phyloP scores from a whole-genome alignment of 2,113 vertebrate species.

The Lagopus leucura region DNA sequence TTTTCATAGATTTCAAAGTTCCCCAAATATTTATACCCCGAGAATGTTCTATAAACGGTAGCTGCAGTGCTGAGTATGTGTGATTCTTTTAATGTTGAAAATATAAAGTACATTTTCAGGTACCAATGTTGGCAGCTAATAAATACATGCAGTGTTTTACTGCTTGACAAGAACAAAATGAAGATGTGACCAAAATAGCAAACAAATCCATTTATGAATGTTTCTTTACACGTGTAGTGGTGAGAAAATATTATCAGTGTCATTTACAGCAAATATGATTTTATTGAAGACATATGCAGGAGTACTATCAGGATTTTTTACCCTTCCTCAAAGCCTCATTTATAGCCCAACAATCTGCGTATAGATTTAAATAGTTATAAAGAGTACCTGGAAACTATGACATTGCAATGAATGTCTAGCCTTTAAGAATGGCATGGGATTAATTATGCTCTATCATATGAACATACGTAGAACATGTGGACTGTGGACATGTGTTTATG shows the following conservation, averaged over 20 bases:
- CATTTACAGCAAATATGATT: constrained; percentile 10
- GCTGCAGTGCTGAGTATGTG: fast-evolving
- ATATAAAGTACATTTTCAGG: not conserved
- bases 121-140: not conserved
- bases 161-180: not conserved
- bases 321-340: not conserved
- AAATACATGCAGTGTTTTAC: not conserved
- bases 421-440: not conserved
- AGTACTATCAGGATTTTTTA: not conserved
- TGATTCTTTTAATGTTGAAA: not conserved
- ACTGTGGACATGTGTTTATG: not conserved
- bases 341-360: not conserved
- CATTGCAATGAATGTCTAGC: not conserved
- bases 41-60: not conserved
- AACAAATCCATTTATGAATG: constrained; percentile 38
- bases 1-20: not conserved
- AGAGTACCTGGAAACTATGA: not conserved
- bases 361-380: not conserved
- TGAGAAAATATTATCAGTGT: not conserved
- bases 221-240: constrained; percentile 17
- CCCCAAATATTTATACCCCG: not conserved
- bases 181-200: not conserved
- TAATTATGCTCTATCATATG: not conserved
- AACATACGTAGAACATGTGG: not conserved
- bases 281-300: not conserved